Base-by-base conservation (phyloP, 2,797 vertebrate species). In the Neosalanx taihuensis region DNA sequence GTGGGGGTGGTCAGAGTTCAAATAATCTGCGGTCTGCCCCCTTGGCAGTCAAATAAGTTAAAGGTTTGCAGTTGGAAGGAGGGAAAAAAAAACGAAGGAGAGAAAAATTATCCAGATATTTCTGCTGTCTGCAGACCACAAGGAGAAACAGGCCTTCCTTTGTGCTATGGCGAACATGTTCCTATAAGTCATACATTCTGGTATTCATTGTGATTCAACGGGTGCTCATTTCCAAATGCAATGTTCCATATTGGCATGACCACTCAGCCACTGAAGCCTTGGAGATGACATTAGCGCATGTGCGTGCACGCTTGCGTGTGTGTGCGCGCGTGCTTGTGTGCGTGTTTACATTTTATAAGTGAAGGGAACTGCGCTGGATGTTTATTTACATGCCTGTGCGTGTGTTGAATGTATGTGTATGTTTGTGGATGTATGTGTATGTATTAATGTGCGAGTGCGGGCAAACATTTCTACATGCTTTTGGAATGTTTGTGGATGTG, bases 81-180 rank as follows among this genome's bases (percentile, higher is more conserved):
- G 63, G 67, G 76, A 85, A 63, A 62, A 68, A 29, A 56, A 58
- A n/a, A 4, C 2, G 51, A n/a, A 53, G 37, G 37, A 41, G 9
- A 41, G 37, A 58, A 83, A 76, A 77, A 73, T 49, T 51, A 71
- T 26, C 49, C 75, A 79, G 82, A 86, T 83, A 71, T 41, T 41
- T 41, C 37, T 41, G 37, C 37, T 70, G 81, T 86, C 82, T 72
- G 80, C 84, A 84, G 77, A 83, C 85, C 73, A 84, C 87, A 86
- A 78, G 70, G 65, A 84, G 74, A 67, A 89, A 91, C 88, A 90
- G 81, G 88, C 81, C 68, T 26, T 72, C 75, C 82, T 87, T 87
- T 92, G 86, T 91, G 72, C 84, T 75, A 83, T 33, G 76, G 82
- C 65, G 75, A 65, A 87, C 78, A 69, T 83, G 79, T 85, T 88